Evolutionary conservation across 2,797 vertebrate genomes (phyloP).

Genomic region (Micromesistius poutassou): DNA sequence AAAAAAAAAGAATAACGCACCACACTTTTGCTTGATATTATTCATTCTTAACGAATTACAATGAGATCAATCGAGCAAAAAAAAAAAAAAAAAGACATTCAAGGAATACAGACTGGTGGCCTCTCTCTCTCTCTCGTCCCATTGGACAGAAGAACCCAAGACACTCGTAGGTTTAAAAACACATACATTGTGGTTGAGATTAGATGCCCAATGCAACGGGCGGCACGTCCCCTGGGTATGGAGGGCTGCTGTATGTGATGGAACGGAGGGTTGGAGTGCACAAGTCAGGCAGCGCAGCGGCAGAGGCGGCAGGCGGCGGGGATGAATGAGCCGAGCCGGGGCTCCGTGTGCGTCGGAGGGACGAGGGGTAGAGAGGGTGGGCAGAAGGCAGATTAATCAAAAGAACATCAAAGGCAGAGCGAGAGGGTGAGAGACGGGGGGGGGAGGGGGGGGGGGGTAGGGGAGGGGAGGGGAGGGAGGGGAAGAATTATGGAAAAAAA

Average conservation of each 20-base stretch:
- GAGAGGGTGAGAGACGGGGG: conserved; percentile 42
- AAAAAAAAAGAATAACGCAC: too few relatives aligned
- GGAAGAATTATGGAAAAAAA: conserved; percentile 63
- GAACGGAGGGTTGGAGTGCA: background rate
- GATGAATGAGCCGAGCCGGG: conserved; percentile 27
- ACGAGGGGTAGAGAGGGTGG: conserved; percentile 33
- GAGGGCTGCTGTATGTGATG: background rate
- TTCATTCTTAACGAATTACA: background rate
- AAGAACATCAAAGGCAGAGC: conserved; percentile 71
- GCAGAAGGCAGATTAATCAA: conserved; percentile 72
- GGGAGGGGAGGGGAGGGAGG: conserved; percentile 16
- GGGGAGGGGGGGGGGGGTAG: conserved; percentile 25
- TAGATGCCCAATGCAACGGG: too few relatives aligned
- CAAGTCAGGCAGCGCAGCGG: background rate
- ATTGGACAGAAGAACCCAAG: background rate
- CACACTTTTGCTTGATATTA: background rate
- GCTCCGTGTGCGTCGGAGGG: conserved; percentile 37
- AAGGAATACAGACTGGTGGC: background rate
- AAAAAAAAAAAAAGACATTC: background rate
- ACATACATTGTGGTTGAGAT: too few relatives aligned
- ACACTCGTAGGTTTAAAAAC: too few relatives aligned
- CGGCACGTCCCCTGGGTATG: background rate
- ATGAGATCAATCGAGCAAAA: background rate
- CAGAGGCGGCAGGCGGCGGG: background rate
- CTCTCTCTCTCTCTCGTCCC: too few relatives aligned